Evolutionary conservation across 2,113 vertebrate genomes (phyloP).

Genomic region (Poeciliopsis prolifica): DNA sequence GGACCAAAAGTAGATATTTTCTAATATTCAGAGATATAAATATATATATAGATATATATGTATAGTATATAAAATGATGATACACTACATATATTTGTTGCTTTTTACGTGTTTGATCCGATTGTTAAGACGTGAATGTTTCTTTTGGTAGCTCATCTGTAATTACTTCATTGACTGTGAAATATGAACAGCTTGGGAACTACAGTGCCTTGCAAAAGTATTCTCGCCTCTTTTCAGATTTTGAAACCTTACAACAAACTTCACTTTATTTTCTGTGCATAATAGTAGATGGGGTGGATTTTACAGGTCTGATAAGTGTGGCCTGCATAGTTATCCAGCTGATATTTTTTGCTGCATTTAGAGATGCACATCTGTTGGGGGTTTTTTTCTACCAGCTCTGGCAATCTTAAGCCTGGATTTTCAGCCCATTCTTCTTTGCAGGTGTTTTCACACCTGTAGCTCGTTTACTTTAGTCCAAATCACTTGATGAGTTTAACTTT

Average conservation of each 20-base stretch:
- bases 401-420: background rate
- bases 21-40: constrained; percentile 77
- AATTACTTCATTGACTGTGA: constrained; percentile 77
- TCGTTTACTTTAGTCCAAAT: background rate
- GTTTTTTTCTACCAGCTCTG: background rate
- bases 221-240: background rate
- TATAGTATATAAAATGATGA: constrained; percentile 72
- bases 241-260: background rate
- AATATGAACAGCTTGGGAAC: constrained; percentile 59
- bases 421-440: too few species aligned
- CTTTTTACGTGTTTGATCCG: constrained; percentile 64
- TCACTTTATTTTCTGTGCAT: background rate
- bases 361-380: background rate
- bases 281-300: background rate
- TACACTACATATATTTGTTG: constrained; percentile 71
- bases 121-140: constrained; percentile 66
- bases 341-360: background rate
- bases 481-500: background rate
- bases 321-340: background rate
- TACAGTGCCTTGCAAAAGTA: constrained; percentile 2
- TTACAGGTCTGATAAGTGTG: background rate
- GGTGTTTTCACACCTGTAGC: too few species aligned
- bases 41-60: constrained; percentile 56
- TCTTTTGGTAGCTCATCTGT: constrained; percentile 71
- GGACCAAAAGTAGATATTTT: constrained; percentile 85